Conservation (phyloP, 2,888 invertebrate genomes). For the Rhamphomyia laevipes region DNA sequence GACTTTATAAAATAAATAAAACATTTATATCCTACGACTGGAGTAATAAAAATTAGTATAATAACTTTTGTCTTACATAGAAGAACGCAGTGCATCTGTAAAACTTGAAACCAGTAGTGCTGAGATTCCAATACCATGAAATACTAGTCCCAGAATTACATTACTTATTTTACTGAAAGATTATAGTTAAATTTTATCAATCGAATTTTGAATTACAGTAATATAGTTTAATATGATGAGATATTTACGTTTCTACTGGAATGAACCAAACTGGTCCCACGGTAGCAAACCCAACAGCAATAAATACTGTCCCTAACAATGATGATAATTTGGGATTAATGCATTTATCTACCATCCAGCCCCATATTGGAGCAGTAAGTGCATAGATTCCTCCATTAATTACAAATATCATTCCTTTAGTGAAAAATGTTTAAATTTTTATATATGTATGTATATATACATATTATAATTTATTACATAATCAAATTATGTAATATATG, state of each 20-base stretch:
- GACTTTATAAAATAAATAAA: no score
- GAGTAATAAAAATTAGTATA: no score
- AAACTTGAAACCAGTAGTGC: constrained; percentile 79
- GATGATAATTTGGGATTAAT: constrained; percentile 57
- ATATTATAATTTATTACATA: background rate
- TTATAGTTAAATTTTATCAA: background rate
- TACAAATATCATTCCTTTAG: constrained; percentile 62
- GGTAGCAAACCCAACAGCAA: constrained; percentile 52
- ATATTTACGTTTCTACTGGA: constrained; percentile 46
- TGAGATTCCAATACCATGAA: constrained; percentile 74
- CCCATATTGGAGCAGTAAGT: constrained; percentile 65
- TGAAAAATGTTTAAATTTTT: background rate
- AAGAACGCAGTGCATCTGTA: constrained; percentile 66
- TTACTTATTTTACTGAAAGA: constrained; percentile 51
- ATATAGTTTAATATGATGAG: background rate
- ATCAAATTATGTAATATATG: background rate
- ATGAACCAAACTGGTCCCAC: constrained; percentile 69
- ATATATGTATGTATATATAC: background rate
- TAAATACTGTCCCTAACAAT: constrained; percentile 51
- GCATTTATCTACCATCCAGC: constrained; percentile 65
- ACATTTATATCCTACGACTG: no score
- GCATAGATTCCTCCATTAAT: constrained; percentile 76
- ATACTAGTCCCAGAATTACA: constrained; percentile 55
- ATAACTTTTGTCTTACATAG: constrained; percentile 52
- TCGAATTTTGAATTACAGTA: background rate